These are phyloP conservation scores for Azorinus chamasolen DNA, from an alignment of 2,888 invertebrate species.

Conservation along the genomic window DNA sequence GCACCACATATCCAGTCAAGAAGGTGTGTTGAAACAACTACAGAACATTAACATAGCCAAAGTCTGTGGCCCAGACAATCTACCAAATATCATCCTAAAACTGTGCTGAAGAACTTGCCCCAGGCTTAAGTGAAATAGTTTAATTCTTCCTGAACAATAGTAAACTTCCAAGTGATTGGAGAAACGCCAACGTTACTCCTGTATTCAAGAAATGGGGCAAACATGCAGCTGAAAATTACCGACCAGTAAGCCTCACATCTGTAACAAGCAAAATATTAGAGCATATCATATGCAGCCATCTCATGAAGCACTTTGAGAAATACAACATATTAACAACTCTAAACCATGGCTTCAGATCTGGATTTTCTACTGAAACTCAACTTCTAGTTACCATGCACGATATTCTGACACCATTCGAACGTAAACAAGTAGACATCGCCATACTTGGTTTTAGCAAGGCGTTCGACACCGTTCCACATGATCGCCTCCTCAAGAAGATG, in stretches of 20 bases:
- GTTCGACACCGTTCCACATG: constrained; percentile 31
- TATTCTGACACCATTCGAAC: constrained; percentile 17
- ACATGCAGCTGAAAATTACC: constrained; percentile 15
- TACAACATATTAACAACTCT: constrained; percentile 15
- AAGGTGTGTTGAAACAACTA: constrained; percentile 17
- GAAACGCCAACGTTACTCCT: constrained; percentile 35
- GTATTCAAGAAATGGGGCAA: constrained; percentile 49
- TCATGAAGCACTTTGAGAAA: constrained; percentile 31
- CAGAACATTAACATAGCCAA: constrained; percentile 15
- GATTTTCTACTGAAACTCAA: constrained; percentile 30
- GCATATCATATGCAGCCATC: constrained; percentile 31
- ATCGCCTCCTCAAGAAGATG: constrained; percentile 18
- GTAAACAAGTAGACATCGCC: constrained; percentile 29
- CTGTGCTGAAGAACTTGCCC: constrained; percentile 10
- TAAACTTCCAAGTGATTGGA: constrained; percentile 49
- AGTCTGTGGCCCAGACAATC: constrained; percentile 26
- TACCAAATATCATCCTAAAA: constrained; percentile 12
- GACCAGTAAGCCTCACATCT: constrained; percentile 21
- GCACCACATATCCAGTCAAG: constrained; percentile 1
- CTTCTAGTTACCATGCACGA: constrained; percentile 22
- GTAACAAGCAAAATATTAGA: constrained; percentile 25
- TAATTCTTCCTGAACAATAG: constrained; percentile 23
- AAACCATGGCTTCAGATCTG: constrained; percentile 31
- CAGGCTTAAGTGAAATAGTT: constrained; percentile 7
- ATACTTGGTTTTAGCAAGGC: constrained; percentile 34